Evolutionary conservation across 2,113 vertebrate species (phyloP).

Genomic region (Serinus canaria): DNA sequence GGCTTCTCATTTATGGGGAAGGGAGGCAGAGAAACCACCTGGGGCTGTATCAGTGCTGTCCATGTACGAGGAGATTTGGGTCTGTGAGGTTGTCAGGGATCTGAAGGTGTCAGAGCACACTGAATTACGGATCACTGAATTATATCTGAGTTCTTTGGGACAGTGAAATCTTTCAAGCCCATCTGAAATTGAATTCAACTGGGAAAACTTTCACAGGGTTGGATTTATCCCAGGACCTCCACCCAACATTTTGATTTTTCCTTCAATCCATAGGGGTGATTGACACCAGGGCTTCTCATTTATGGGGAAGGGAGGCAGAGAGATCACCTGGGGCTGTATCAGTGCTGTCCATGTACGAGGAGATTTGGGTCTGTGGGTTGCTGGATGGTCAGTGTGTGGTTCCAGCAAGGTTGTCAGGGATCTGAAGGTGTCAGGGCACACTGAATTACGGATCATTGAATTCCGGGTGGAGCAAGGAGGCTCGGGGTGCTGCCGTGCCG

Average conservation of each 20-base stretch:
- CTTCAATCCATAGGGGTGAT: background rate
- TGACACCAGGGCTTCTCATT: background rate
- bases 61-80: background rate
- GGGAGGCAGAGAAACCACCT: background rate
- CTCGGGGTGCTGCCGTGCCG: accelerated
- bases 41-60: accelerated
- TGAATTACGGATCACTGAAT: too few relatives aligned
- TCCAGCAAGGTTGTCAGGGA: background rate
- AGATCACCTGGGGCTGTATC: background rate
- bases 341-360: background rate
- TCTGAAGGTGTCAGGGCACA: background rate
- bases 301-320: background rate
- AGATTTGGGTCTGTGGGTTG: background rate
- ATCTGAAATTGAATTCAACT: background rate
- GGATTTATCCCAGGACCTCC: background rate
- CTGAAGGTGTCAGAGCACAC: background rate
- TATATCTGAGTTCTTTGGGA: background rate
- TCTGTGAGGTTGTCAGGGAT: background rate
- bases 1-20: background rate
- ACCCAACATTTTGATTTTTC: background rate
- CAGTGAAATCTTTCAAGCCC: background rate
- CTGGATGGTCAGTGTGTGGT: background rate
- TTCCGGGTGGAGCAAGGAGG: accelerated
- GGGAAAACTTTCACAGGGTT: background rate
- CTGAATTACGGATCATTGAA: accelerated